Evolutionary conservation across 1,140 invertebrate species (phyloP).

Genomic region (Acromyrmex echinatior): DNA sequence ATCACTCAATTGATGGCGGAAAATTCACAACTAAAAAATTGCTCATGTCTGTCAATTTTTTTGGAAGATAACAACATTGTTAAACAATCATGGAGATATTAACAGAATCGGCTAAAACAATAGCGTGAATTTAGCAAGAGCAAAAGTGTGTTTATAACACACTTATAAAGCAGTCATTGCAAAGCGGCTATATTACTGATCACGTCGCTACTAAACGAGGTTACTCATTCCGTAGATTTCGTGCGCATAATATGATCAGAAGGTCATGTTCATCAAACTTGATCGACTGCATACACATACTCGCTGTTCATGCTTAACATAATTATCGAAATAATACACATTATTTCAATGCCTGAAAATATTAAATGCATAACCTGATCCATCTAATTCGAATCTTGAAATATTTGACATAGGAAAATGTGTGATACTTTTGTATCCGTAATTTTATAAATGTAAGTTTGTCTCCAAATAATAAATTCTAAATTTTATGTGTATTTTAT

Average conservation of each 20-base stretch:
- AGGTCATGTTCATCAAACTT: slow-evolving; percentile 51
- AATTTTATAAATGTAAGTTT: not conserved
- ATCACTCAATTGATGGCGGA: not conserved
- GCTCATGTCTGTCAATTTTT: not conserved
- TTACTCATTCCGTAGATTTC: slow-evolving; percentile 53
- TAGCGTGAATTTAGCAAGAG: slow-evolving; percentile 50
- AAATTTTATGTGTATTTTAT: not conserved
- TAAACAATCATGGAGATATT: slow-evolving; percentile 2
- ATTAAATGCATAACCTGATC: not conserved
- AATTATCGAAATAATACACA: slow-evolving; percentile 33
- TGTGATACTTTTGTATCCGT: not conserved
- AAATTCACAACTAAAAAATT: not conserved
- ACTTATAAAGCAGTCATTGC: slow-evolving; percentile 16
- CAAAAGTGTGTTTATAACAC: slow-evolving; percentile 56
- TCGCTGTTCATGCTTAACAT: slow-evolving; percentile 11
- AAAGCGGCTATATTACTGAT: slow-evolving; percentile 21
- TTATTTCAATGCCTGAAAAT: not conserved
- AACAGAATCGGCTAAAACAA: slow-evolving; percentile 20
- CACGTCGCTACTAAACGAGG: slow-evolving; percentile 28
- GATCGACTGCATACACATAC: slow-evolving; percentile 16
- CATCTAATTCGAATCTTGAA: not conserved
- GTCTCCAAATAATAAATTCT: not conserved
- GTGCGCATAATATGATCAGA: slow-evolving; percentile 40
- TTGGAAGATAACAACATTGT: not conserved
- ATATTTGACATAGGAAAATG: not conserved